Evolutionary conservation across 1,140 invertebrate genomes (phyloP).

Genomic region (Rhagoletis zephyria): DNA sequence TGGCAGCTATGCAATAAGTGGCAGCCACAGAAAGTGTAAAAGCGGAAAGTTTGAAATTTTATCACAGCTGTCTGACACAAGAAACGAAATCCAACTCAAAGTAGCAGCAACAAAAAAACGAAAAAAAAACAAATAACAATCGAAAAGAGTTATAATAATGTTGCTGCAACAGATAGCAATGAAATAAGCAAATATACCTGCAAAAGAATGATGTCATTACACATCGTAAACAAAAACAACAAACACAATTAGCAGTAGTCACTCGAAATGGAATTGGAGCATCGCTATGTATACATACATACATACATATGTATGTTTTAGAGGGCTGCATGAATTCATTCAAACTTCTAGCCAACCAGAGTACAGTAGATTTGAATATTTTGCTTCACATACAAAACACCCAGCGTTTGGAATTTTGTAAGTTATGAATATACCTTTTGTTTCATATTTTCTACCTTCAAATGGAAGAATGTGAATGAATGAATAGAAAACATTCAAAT

Average conservation of each 20-base stretch:
- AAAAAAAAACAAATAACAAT: neutral
- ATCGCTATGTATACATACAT: neutral
- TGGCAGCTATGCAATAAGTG: neutral
- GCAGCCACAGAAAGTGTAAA: constrained; percentile 5
- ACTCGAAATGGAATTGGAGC: neutral
- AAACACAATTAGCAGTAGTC: constrained; percentile 30
- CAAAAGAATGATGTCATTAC: constrained; percentile 12
- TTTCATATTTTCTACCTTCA: no score
- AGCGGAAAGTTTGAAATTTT: constrained; percentile 23
- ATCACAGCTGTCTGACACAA: neutral
- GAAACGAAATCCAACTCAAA: neutral
- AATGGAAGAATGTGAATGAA: no score
- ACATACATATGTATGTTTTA: neutral
- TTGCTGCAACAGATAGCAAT: neutral
- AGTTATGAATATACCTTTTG: no score
- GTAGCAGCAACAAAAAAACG: neutral
- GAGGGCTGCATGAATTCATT: no score
- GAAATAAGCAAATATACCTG: constrained; percentile 6
- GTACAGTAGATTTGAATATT: no score
- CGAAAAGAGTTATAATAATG: constrained; percentile 20
- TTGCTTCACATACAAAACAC: no score
- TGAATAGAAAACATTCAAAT: no score
- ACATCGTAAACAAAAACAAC: neutral
- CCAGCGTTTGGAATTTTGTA: no score
- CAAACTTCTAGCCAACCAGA: no score